Conservation (phyloP, 2,113 vertebrate genomes). For the Cyprinodon tularosa region DNA sequence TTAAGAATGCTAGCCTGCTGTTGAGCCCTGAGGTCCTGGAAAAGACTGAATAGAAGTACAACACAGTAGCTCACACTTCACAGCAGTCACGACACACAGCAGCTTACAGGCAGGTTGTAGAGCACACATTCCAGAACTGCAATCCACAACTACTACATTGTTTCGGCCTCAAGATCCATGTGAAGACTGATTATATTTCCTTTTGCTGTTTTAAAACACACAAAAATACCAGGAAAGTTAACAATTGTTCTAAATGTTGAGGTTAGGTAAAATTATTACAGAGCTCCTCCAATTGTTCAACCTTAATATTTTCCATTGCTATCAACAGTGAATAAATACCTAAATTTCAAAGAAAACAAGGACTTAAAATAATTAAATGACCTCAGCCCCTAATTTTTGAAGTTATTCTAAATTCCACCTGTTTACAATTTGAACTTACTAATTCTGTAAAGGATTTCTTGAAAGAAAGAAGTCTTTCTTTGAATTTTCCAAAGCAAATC, state of each 20-base stretch:
- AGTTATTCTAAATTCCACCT: background rate
- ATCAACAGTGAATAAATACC: background rate
- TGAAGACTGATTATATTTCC: background rate
- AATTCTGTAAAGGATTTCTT: background rate
- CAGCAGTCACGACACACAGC: conserved; percentile 67
- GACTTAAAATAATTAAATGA: background rate
- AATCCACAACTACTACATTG: conserved; percentile 27
- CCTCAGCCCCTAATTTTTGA: background rate
- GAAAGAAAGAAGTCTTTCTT: no score
- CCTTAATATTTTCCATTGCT: background rate
- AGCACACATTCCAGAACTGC: conserved; percentile 29
- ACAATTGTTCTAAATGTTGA: conserved; percentile 8
- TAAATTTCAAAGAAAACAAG: background rate
- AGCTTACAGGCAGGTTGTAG: conserved; percentile 15
- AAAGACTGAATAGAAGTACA: conserved; percentile 17
- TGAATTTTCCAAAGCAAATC: no score
- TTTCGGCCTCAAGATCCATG: conserved; percentile 18
- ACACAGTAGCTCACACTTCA: conserved; percentile 55
- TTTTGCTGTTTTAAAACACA: conserved; percentile 29
- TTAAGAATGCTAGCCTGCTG: conserved; percentile 27
- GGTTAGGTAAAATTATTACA: background rate
- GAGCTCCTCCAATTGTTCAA: background rate
- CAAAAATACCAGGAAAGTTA: conserved; percentile 23
- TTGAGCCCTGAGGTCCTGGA: conserved; percentile 59
- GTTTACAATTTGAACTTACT: background rate